Base-by-base conservation (phyloP, 1,140 invertebrate genomes). In the Pristionchus pacificus region DNA sequence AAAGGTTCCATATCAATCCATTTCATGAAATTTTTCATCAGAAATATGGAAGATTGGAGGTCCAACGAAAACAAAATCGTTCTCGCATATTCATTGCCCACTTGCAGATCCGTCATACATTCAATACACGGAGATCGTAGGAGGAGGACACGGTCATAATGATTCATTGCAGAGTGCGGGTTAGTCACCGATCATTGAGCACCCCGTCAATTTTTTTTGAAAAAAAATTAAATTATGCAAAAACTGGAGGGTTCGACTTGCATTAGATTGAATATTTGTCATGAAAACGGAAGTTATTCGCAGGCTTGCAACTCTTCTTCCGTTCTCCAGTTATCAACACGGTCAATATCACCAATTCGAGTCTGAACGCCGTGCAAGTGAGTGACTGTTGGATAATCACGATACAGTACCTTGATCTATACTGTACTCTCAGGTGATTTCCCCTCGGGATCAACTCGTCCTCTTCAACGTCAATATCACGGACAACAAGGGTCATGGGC, bases 61-160 rank as follows among this genome's bases (percentile, higher is more conserved):
- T 71, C 1, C n/a, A 3, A 32, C 31, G 29, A 33, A 68, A 68
- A 60, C n/a, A n/a, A n/a, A n/a, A n/a, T n/a, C n/a, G n/a, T n/a
- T 60, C 2, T 0, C 13, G 2, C 64, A 75, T 25, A 67, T 30
- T 76, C 76, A 10, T 33, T n/a, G n/a, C n/a, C n/a, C n/a, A n/a
- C n/a, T n/a, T n/a, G n/a, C 64, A 66, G 83, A 81, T 31, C 80
- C 80, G 79, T 95, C 92, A 24, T 84, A 89, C 0, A 76, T 98
- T 63, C 89, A 91, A 79, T 91, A 90, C 80, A 89, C 97, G 0
- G 90, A 92, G 74, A 92, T 99, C 59, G 88, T 89, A 33, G 93
- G 94, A n/a, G 97, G 95, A 61, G 97, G 95, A 24, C 91, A 97
- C 65, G 86, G 97, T 13, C 97, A 99, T 80, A 93, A 93, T 80